phyloP scores from a whole-genome alignment of 1,140 invertebrate species.

The Caenorhabditis inopinata region DNA sequence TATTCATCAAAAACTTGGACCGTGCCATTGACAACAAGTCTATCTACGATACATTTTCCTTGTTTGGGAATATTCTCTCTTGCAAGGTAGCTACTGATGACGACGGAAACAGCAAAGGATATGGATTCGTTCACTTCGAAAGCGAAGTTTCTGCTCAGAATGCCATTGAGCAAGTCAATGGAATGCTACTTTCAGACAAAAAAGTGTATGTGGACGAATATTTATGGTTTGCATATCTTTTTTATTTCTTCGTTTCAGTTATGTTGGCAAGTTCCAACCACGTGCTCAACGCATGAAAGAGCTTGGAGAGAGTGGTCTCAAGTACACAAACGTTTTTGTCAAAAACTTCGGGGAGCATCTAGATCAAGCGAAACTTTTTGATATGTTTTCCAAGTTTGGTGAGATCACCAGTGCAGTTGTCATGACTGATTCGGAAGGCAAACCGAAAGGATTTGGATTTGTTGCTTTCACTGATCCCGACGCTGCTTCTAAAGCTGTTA shows the following conservation, averaged over 20 bases:
- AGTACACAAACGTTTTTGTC: conserved; percentile 98
- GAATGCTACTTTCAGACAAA: conserved; percentile 88
- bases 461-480: conserved; percentile 97
- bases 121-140: conserved; percentile 99
- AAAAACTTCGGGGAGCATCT: conserved; percentile 97
- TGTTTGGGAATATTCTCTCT: conserved; percentile 72
- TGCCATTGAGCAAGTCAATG: conserved; percentile 91
- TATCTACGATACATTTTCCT: conserved; percentile 95
- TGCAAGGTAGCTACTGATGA: conserved; percentile 96
- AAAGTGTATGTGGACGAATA: conserved; percentile 77
- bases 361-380: conserved; percentile 86
- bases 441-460: conserved; percentile 97
- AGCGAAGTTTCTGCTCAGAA: conserved; percentile 96
- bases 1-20: conserved; percentile 80
- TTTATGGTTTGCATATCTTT: conserved; percentile 54
- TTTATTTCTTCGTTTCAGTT: conserved; percentile 78
- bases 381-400: conserved; percentile 92
- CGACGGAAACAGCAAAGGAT: conserved; percentile 90
- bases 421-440: conserved; percentile 87
- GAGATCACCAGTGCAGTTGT: conserved; percentile 80
- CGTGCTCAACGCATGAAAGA: conserved; percentile 95
- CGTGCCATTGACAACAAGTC: conserved; percentile 92
- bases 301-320: conserved; percentile 91
- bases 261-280: conserved; percentile 95
- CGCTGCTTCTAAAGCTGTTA: conserved; percentile 78